Evolutionary conservation across 2,797 vertebrate genomes (phyloP).

Genomic region (Lepilemur ruficaudatus): DNA sequence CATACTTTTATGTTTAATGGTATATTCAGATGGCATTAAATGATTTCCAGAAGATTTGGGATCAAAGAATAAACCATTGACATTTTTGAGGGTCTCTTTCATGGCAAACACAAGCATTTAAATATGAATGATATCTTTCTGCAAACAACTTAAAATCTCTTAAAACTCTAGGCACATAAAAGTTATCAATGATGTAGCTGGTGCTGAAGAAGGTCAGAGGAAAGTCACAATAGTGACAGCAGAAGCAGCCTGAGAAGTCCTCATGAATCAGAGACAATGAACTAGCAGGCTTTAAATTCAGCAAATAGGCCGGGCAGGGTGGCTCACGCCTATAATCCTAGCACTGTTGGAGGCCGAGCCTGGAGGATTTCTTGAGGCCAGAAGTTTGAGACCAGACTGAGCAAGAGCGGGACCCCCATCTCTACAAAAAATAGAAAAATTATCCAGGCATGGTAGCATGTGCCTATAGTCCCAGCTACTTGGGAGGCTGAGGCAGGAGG

Average conservation of each 20-base stretch:
- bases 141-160: not conserved
- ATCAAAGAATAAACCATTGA: not conserved
- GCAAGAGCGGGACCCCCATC: not conserved
- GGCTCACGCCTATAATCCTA: not conserved
- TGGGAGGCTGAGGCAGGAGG: not conserved
- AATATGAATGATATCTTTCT: not conserved
- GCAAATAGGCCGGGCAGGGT: not conserved
- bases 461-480: not conserved
- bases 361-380: not conserved
- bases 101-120: not conserved
- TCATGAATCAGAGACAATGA: not conserved
- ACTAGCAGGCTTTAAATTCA: not conserved
- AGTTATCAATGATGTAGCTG: not conserved
- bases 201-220: not conserved
- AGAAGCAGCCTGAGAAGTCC: not conserved
- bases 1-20: not conserved
- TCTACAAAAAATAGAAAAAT: not conserved
- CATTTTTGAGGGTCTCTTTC: not conserved
- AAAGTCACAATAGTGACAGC: not conserved
- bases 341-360: too few species aligned
- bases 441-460: not conserved
- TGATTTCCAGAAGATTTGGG: not conserved
- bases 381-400: not conserved
- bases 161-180: not conserved
- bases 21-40: not conserved